Percentiles rank a stretch among this genome's conserved stretches.
Conservation (phyloP, 2,888 invertebrate species). For the Phytoseiulus persimilis region DNA sequence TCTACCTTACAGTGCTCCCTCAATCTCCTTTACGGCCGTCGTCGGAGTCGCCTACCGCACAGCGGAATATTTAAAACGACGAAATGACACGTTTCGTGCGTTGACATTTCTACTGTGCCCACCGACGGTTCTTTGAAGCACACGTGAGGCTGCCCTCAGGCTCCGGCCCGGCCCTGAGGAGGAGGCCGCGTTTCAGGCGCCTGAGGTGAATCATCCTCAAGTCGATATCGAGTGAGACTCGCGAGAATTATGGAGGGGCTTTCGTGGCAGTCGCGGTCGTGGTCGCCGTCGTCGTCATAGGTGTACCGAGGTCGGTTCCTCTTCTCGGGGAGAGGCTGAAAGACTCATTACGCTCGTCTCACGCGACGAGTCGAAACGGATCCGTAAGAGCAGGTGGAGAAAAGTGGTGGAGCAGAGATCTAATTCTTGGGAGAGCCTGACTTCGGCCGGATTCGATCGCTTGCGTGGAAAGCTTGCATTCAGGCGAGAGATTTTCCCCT, state of each 20-base stretch:
- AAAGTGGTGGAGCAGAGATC: not conserved
- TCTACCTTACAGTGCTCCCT: not conserved
- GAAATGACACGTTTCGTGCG: slow-evolving; percentile 29
- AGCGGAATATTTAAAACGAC: slow-evolving; percentile 27
- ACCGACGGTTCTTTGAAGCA: not conserved
- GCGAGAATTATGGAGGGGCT: not conserved
- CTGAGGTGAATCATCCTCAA: no score
- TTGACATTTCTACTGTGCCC: not conserved
- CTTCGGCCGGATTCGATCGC: not conserved
- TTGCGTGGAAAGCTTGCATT: no score
- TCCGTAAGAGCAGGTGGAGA: not conserved
- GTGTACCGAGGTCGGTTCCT: not conserved
- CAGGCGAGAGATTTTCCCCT: no score
- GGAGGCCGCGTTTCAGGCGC: no score
- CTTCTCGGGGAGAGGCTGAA: not conserved
- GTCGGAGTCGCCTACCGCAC: not conserved
- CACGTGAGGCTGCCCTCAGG: not conserved
- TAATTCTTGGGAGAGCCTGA: not conserved
- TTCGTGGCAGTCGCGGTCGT: not conserved
- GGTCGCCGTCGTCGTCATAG: not conserved
- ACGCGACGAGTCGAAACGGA: not conserved
- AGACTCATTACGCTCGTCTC: not conserved
- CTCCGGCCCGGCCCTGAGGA: no score
- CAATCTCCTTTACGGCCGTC: not conserved
- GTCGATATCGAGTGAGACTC: not conserved